Percentiles rank a stretch among this genome's conserved stretches.
Evolutionary conservation across 2,113 vertebrate species (phyloP).

Genomic region (Ochotona princeps): DNA sequence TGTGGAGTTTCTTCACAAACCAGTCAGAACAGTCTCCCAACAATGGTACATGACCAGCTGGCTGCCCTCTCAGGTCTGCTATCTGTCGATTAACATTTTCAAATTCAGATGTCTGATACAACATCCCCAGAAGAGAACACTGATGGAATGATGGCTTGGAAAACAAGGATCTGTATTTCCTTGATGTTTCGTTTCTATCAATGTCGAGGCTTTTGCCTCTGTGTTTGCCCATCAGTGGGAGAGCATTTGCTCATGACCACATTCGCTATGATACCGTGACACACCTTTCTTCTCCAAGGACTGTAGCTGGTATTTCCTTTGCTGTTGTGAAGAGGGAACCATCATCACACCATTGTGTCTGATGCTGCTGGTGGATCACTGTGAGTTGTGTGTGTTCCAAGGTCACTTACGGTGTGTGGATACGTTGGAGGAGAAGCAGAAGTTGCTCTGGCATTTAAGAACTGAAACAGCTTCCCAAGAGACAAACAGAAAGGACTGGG

Average conservation of each 20-base stretch:
- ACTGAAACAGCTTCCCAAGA: conserved; percentile 58
- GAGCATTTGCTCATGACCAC: not conserved
- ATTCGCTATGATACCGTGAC: conserved; percentile 26
- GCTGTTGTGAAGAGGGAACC: conserved; percentile 51
- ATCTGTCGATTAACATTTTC: conserved; percentile 60
- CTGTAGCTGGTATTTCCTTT: conserved; percentile 64
- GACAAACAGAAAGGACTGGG: conserved; percentile 63
- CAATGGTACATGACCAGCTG: conserved; percentile 37
- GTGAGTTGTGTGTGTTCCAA: conserved; percentile 74
- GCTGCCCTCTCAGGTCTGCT: conserved; percentile 59
- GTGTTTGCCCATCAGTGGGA: conserved; percentile 23
- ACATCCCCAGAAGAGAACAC: conserved; percentile 39
- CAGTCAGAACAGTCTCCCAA: conserved; percentile 70
- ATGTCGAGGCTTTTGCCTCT: conserved; percentile 51
- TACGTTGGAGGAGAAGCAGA: conserved; percentile 74
- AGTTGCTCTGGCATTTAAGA: conserved; percentile 55
- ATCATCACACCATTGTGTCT: conserved; percentile 58
- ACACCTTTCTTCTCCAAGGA: conserved; percentile 58
- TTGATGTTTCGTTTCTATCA: conserved; percentile 35
- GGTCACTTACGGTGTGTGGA: conserved; percentile 71
- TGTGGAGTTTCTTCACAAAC: conserved; percentile 69
- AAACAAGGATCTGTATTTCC: conserved; percentile 45
- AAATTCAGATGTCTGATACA: conserved; percentile 43
- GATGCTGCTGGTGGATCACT: conserved; percentile 76
- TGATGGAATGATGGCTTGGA: conserved; percentile 43